These are phyloP conservation scores for Guaruba guarouba DNA, from an alignment of 2,113 vertebrate genomes.

Conservation along the genomic window DNA sequence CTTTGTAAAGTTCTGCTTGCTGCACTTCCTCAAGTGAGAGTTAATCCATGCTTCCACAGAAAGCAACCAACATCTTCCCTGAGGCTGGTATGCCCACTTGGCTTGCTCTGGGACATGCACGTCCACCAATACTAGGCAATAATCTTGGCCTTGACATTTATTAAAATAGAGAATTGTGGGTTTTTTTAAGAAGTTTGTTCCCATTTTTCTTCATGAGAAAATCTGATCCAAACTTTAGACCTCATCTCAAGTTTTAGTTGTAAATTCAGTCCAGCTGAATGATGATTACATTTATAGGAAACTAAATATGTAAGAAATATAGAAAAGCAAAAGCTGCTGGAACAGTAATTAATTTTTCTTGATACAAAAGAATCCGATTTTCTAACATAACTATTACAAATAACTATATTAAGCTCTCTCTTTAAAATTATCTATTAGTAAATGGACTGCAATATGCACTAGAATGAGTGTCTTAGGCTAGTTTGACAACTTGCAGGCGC, in stretches of 20 bases:
- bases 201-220: neutral
- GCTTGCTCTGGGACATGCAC: neutral
- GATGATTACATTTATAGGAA: neutral
- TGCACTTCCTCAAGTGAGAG: neutral
- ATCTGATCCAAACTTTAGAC: neutral
- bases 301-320: neutral
- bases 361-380: neutral
- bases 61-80: neutral
- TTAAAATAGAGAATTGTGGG: neutral
- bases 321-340: neutral
- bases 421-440: neutral
- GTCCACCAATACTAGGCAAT: neutral
- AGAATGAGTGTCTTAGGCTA: neutral
- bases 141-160: neutral
- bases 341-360: neutral
- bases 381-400: neutral
- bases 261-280: neutral
- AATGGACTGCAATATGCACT: neutral
- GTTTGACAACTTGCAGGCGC: neutral
- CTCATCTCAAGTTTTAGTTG: neutral
- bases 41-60: neutral
- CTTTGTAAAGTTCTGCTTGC: neutral
- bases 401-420: neutral
- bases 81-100: neutral
- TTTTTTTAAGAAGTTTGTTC: rapidly evolving